These are phyloP conservation scores for Cassiopea xamachana DNA, from an alignment of 30 jellyfish, hydroid and myxozoan genomes.

Conservation along the genomic window DNA sequence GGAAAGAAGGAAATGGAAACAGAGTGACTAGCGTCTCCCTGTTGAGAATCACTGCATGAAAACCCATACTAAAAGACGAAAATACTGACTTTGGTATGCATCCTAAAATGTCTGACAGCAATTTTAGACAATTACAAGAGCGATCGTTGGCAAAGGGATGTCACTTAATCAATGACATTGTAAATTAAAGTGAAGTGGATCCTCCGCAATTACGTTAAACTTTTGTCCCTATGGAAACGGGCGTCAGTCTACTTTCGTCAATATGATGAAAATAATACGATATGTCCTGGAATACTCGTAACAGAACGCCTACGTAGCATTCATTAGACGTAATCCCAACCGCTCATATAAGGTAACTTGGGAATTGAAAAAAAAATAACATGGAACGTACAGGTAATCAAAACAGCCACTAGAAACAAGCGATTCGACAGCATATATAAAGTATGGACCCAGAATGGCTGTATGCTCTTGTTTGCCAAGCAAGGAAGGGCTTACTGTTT, in stretches of 20 bases:
- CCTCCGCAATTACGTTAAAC: background rate
- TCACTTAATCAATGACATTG: background rate
- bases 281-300: background rate
- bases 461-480: no score
- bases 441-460: no score
- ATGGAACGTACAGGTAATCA: no score
- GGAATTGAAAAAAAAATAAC: background rate
- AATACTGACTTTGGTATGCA: background rate
- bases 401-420: no score
- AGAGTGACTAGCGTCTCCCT: no score
- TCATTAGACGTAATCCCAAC: background rate
- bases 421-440: no score
- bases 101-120: background rate
- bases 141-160: background rate
- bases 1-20: no score
- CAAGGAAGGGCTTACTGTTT: no score
- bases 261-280: background rate
- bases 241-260: background rate
- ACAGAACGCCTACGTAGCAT: conserved; percentile 1
- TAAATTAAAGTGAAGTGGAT: no score
- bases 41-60: no score
- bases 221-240: background rate
- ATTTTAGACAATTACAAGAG: background rate
- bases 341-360: background rate
- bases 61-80: no score